Percentiles rank a stretch among this genome's conserved stretches.
Evolutionary conservation across 2,113 vertebrate species (phyloP).

Genomic region (Barnardius zonarius): DNA sequence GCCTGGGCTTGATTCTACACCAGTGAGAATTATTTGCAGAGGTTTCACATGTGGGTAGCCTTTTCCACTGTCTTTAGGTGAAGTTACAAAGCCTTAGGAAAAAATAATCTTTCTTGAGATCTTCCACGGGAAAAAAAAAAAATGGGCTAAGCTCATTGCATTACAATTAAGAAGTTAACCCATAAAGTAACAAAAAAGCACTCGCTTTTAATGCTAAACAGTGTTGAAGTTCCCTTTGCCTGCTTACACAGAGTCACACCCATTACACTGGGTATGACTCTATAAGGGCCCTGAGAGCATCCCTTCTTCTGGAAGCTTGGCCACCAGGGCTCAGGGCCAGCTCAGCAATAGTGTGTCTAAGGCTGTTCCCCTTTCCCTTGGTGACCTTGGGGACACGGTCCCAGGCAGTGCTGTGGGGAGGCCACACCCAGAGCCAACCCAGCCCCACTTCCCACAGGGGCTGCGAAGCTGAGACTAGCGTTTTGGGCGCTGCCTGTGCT

Average conservation of each 20-base stretch:
- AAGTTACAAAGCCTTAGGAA: neutral
- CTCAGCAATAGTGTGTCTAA: rapidly evolving
- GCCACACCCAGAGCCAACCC: rapidly evolving
- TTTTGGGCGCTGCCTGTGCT: neutral
- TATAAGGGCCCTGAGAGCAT: rapidly evolving
- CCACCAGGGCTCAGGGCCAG: rapidly evolving
- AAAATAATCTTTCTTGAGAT: neutral
- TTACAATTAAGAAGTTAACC: neutral
- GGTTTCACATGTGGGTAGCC: rapidly evolving
- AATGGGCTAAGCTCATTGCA: neutral
- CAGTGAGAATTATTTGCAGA: neutral
- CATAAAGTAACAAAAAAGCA: neutral
- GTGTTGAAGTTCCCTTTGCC: neutral
- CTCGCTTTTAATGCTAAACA: neutral
- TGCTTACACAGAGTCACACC: neutral
- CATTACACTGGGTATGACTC: rapidly evolving
- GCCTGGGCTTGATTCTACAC: neutral
- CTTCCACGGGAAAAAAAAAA: neutral
- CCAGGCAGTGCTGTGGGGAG: neutral
- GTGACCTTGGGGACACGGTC: neutral
- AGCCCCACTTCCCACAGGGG: rapidly evolving
- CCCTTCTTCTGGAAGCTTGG: neutral
- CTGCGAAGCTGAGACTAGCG: neutral
- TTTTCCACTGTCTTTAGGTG: neutral
- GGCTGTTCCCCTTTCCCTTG: no score